Percentiles rank a stretch among this genome's conserved stretches.
phyloP scores from a whole-genome alignment of 2,888 invertebrate genomes.

The Stenodema calcarata region DNA sequence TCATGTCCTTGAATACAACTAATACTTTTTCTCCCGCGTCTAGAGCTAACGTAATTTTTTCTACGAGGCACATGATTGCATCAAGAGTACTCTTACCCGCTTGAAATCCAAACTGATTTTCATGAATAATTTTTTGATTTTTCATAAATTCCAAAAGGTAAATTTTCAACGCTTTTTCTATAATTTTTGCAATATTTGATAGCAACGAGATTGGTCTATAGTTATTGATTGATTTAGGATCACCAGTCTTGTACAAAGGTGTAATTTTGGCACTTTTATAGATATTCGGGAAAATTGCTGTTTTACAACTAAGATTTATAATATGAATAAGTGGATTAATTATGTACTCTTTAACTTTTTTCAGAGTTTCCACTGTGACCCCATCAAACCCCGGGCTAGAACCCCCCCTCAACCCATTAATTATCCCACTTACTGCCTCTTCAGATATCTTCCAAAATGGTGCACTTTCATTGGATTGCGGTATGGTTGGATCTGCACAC shows the following conservation, averaged over 20 bases:
- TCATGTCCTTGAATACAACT: slow-evolving; percentile 29
- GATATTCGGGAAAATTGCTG: not conserved
- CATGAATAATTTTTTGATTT: not conserved
- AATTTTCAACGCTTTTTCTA: slow-evolving; percentile 29
- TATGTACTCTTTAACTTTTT: not conserved
- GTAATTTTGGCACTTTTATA: slow-evolving; percentile 21
- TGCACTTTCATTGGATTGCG: not conserved
- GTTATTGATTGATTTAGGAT: slow-evolving; percentile 7
- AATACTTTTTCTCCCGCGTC: slow-evolving; percentile 19
- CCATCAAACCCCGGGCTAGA: slow-evolving; percentile 24
- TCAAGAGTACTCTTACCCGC: slow-evolving; percentile 25
- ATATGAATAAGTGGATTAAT: not conserved
- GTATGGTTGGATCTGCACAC: not conserved
- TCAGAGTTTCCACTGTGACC: slow-evolving; percentile 21
- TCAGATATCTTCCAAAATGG: slow-evolving; percentile 15
- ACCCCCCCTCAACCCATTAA: slow-evolving; percentile 8
- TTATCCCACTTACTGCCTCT: not conserved
- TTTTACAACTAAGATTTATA: not conserved
- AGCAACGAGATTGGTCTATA: slow-evolving; percentile 16
- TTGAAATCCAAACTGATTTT: slow-evolving; percentile 25
- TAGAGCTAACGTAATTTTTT: slow-evolving; percentile 1
- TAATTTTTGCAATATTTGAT: slow-evolving; percentile 29
- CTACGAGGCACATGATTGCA: slow-evolving; percentile 5
- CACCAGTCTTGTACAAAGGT: slow-evolving; percentile 11
- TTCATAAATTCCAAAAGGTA: not conserved